Evolutionary conservation across 2,797 vertebrate species (phyloP), one percentile per base, ranked within the genome.

Genomic region (Rhinatrema bivittatum): DNA sequence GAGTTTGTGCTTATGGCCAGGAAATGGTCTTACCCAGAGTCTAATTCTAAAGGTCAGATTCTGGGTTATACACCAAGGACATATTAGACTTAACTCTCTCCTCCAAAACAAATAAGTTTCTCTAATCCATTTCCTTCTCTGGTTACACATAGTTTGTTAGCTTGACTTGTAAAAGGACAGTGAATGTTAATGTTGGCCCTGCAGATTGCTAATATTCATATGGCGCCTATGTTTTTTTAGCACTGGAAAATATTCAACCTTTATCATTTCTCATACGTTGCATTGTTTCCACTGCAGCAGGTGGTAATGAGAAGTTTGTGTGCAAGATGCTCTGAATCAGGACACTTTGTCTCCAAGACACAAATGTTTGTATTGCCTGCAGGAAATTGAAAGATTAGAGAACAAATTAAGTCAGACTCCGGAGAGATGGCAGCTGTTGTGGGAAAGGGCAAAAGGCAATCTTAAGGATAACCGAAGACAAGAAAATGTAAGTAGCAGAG

Each of bases 351-450:
- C 26, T 37, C 20, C 50, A 44, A 24, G 25, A 55, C 71, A 60
- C 56, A 4, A 8, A 5, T 10, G 60, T 16, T 46, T 43, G 25
- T 9, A 50, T 58, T 38, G 27, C 60, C 78, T 58, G 38, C 78
- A 99, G 95, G 95, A 98, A 71, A 88, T 99, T 0, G 91, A 94
- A 81, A 89, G 72, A 63, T 65, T 99, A 74, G 93, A 98, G 63
- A 78, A 60, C 13, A 88, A 91, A 62, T 71, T 97, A 53, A 87
- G 87, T 56, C 94, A 94, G 71, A 72, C 59, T 20, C 72, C 90
- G 11, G 94, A 99, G 62, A 87, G 78, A 46, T 98, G 94, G 95
- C 89, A 94, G 41, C 77, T 79, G 19, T 73, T 90, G 29, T 87
- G 96, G 80, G 93, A 96, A 66, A 87, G 82, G 54, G 78, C 89